Conservation (phyloP, 2,113 vertebrate genomes). For the Rhombomys opimus region DNA sequence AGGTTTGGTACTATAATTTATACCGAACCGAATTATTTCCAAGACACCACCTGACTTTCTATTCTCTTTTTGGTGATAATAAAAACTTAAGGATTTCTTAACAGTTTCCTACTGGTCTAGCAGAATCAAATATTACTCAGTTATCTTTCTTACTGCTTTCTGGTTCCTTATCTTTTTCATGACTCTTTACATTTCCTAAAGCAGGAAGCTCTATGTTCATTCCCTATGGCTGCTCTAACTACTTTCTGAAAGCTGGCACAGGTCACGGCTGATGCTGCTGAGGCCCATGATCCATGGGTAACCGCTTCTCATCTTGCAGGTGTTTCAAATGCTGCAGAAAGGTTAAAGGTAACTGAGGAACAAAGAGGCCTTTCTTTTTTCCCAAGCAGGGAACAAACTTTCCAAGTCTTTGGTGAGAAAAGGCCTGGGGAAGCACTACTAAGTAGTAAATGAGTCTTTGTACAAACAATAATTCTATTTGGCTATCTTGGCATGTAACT, state of each 20-base stretch:
- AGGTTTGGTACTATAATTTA: conserved; percentile 3
- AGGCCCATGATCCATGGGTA: neutral
- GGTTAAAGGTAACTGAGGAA: conserved; percentile 36
- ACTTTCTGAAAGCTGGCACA: conserved; percentile 31
- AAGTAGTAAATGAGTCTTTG: conserved; percentile 5
- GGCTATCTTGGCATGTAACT: conserved; percentile 23
- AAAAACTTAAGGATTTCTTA: conserved; percentile 40
- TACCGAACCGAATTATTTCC: conserved; percentile 9
- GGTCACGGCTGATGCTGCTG: neutral
- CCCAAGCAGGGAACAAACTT: conserved; percentile 2
- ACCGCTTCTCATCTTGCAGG: neutral
- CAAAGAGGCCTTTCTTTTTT: neutral
- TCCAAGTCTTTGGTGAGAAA: conserved; percentile 67
- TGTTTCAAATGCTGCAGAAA: conserved; percentile 35
- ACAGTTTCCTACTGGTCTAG: neutral
- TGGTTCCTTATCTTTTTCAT: neutral
- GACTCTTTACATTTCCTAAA: conserved; percentile 14
- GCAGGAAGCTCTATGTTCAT: neutral
- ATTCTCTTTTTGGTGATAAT: conserved; percentile 28
- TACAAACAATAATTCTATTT: conserved; percentile 56
- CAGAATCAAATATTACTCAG: conserved; percentile 22
- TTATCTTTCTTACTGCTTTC: neutral
- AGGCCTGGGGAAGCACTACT: conserved; percentile 19
- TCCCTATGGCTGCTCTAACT: neutral
- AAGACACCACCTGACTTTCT: conserved; percentile 5